Evolutionary conservation across 2,888 invertebrate genomes (phyloP), one percentile per base, ranked within the genome.

Genomic region (Drosophila planitibia): DNA sequence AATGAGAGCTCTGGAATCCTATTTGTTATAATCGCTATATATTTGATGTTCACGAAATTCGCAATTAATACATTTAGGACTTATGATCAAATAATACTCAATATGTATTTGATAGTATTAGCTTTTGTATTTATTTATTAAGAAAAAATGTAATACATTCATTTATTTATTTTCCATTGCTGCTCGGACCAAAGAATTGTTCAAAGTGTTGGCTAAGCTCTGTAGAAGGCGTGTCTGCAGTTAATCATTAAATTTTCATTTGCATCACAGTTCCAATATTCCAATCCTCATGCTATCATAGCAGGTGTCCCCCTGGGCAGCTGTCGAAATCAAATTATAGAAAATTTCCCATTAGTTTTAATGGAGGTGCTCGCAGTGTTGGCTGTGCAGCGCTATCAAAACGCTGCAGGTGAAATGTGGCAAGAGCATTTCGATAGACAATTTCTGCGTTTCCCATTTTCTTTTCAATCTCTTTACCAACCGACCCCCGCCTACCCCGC

Each of bases 261-360:
- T 53, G 33, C 52, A 37, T 22, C n/a, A 41, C 37, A 32, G 37
- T 47, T 54, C 9, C 55, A 25, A n/a, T 57, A 37, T 19, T 7
- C 30, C 25, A 30, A 33, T 22, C 30, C 44, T 37, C 22, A 0
- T 1, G 28, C 19, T 9, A 16, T 32, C 32, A 12, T 2, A 14
- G 7, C 33, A 0, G 2, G 12, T 32, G 25, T 9, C 3, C 10
- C 49, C 54, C 28, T 7, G 61, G 68, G 37, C 71, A 79, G 52
- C 54, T 73, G 79, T 69, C 62, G 64, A 80, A 90, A 91, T 91
- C 84, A 90, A 90, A 91, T 90, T 88, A 91, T 88, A 72, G 89
- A 77, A 80, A 90, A 90, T 81, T 90, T 90, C 74, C 81, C 86
- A 92, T 91, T 86, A 92, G 82, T 84, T 90, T 83, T 88, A 91